phyloP scores from a whole-genome alignment of 2,888 invertebrate genomes.

The Alloscopus bannaensis region DNA sequence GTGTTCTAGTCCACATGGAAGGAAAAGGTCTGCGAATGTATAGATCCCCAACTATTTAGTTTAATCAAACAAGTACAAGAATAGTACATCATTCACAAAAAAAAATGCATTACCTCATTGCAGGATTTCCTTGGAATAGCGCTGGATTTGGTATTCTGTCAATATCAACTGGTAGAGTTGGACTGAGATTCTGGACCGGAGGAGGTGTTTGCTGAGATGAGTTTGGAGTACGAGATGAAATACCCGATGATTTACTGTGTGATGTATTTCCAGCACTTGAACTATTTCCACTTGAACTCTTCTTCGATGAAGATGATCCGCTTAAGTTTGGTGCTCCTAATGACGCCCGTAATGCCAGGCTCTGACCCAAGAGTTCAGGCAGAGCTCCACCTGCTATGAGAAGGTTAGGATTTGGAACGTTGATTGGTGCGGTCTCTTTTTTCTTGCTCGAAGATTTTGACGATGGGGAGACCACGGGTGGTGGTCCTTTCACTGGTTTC shows the following conservation, averaged over 20 bases:
- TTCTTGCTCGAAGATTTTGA: slow-evolving; percentile 38
- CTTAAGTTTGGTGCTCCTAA: neutral
- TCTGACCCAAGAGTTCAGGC: slow-evolving; percentile 46
- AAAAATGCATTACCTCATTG: slow-evolving; percentile 58
- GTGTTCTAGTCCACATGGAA: slow-evolving; percentile 68
- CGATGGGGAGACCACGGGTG: slow-evolving; percentile 38
- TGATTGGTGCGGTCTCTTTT: slow-evolving; percentile 33
- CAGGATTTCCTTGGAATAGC: slow-evolving; percentile 63
- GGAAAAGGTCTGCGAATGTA: slow-evolving; percentile 58
- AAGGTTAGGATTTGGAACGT: slow-evolving; percentile 44
- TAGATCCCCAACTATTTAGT: neutral
- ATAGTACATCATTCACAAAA: neutral
- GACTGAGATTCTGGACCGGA: slow-evolving; percentile 53
- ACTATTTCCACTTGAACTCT: slow-evolving; percentile 35
- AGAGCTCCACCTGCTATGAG: slow-evolving; percentile 33
- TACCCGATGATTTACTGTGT: neutral
- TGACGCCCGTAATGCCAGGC: slow-evolving; percentile 21
- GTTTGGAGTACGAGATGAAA: slow-evolving; percentile 18
- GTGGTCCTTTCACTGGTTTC: slow-evolving; percentile 64
- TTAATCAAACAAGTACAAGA: neutral
- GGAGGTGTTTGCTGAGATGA: slow-evolving; percentile 54
- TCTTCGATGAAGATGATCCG: slow-evolving; percentile 33
- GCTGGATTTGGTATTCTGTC: slow-evolving; percentile 67
- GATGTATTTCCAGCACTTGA: slow-evolving; percentile 9
- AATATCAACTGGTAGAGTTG: slow-evolving; percentile 65